Evolutionary conservation across 2,888 invertebrate genomes (phyloP), one percentile per base, ranked within the genome.

Genomic region (Tineola bisselliella): DNA sequence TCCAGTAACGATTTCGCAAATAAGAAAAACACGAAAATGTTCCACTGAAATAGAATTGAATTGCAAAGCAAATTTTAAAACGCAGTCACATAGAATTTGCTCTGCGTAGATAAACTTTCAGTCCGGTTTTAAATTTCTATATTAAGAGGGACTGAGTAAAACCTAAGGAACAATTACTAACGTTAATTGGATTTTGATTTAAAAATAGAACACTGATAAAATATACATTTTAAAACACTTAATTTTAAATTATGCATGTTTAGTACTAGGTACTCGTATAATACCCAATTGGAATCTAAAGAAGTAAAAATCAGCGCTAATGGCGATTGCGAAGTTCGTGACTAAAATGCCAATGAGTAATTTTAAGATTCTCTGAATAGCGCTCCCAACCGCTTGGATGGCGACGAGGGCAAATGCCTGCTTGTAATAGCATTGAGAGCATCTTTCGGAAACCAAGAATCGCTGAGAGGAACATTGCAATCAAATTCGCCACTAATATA

Each of bases 221-320:
- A 38, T n/a, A 38, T 38, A 38, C 38, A 38, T 8, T 31, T 31
- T 31, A 10, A 31, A 31, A 31, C 31, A 31, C 6, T 8, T 8
- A 31, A 31, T 31, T 8, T 31, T 10, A 44, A 13, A 44, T 6
- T 17, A 13, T 6, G 48, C 48, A 17, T 48, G 15, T 48, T 48
- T 48, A n/a, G 1, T n/a, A 3, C 13, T 10, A 48, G 5, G n/a
- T 13, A n/a, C 44, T 31, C 12, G 15, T 48, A 48, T 48, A 48
- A 48, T 48, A 15, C n/a, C 48, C 15, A 15, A 80, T 82, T 68
- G 83, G 81, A 81, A 83, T 81, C 74, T 75, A 83, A 84, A 84
- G 84, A 86, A 84, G 83, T 81, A 86, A 84, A 87, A 87, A 87
- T 86, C 84, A 84, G 79, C 79, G 74, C 70, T 65, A 71, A 78